Evolutionary conservation across 30 jellyfish, hydroid and myxozoan species (phyloP).

Genomic region (Turritopsis rubra): DNA sequence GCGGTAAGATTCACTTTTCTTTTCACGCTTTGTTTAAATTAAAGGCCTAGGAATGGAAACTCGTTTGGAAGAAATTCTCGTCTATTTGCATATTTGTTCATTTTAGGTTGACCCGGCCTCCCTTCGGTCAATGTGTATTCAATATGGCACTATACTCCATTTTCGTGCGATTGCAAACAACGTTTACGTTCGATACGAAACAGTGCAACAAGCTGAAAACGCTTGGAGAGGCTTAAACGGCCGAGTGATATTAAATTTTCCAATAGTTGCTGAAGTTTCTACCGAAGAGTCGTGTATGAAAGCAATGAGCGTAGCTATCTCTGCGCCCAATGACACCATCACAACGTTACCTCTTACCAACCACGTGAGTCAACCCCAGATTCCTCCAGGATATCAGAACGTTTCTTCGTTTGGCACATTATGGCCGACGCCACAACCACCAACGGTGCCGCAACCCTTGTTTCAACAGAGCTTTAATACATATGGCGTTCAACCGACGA

Average conservation of each 20-base stretch:
- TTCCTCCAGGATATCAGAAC: conserved; percentile 22
- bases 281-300: conserved; percentile 49
- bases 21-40: too few relatives aligned
- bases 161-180: conserved; percentile 41
- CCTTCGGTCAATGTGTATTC: conserved; percentile 52
- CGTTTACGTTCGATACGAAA: conserved; percentile 56
- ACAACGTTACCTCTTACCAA: conserved; percentile 7
- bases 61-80: neutral
- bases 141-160: conserved; percentile 59
- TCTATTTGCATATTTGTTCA: neutral
- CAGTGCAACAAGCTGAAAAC: conserved; percentile 48
- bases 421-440: conserved; percentile 25
- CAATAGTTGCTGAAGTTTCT: conserved; percentile 41
- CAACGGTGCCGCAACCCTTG: conserved; percentile 17
- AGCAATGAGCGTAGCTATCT: neutral
- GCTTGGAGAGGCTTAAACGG: conserved; percentile 78
- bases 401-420: conserved; percentile 25
- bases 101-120: conserved; percentile 65
- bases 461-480: conserved; percentile 27
- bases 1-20: conserved; percentile 35
- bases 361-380: conserved; percentile 15
- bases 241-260: conserved; percentile 45
- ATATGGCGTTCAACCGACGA: conserved; percentile 18
- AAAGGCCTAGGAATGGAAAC: too few relatives aligned
- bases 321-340: neutral